Evolutionary conservation across 2,888 invertebrate species (phyloP).

Genomic region (Meliscaeva auricollis): DNA sequence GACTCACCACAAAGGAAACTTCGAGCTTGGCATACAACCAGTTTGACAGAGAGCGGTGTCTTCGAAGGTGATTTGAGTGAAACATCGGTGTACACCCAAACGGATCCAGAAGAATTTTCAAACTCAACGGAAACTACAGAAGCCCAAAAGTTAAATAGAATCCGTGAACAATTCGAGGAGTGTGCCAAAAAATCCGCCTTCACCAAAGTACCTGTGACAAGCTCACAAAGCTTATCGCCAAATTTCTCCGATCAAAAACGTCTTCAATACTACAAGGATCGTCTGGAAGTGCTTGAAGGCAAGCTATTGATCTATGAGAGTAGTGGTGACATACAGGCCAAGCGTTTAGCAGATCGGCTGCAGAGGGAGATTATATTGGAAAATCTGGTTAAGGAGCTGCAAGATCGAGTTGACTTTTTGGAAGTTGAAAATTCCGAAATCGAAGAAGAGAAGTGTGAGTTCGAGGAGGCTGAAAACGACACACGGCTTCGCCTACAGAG

Average conservation of each 20-base stretch:
- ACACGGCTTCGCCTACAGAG: slow-evolving; percentile 85
- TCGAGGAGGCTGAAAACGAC: slow-evolving; percentile 91
- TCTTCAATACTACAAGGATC: slow-evolving; percentile 88
- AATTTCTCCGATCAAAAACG: slow-evolving; percentile 85
- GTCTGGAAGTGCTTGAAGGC: slow-evolving; percentile 87
- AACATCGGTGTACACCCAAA: slow-evolving; percentile 82
- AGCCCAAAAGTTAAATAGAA: slow-evolving; percentile 87
- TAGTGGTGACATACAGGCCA: slow-evolving; percentile 87
- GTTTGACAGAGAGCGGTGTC: slow-evolving; percentile 90
- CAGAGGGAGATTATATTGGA: slow-evolving; percentile 87
- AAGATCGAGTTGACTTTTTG: slow-evolving; percentile 85
- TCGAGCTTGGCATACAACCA: slow-evolving; percentile 83
- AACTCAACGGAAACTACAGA: slow-evolving; percentile 82
- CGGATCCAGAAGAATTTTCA: slow-evolving; percentile 85
- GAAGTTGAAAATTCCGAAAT: slow-evolving; percentile 87
- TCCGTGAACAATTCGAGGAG: slow-evolving; percentile 87
- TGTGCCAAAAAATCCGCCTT: slow-evolving; percentile 81
- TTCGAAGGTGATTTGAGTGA: slow-evolving; percentile 86
- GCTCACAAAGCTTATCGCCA: slow-evolving; percentile 68
- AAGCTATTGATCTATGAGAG: slow-evolving; percentile 88
- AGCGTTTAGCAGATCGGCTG: slow-evolving; percentile 87
- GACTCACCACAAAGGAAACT: slow-evolving; percentile 80
- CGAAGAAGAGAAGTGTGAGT: slow-evolving; percentile 90
- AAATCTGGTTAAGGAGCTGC: slow-evolving; percentile 84
- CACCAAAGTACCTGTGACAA: slow-evolving; percentile 77